Percentiles rank a stretch among this genome's conserved stretches.
These are phyloP conservation scores for Prorops nasuta DNA, from an alignment of 1,140 invertebrate species.

Conservation along the genomic window DNA sequence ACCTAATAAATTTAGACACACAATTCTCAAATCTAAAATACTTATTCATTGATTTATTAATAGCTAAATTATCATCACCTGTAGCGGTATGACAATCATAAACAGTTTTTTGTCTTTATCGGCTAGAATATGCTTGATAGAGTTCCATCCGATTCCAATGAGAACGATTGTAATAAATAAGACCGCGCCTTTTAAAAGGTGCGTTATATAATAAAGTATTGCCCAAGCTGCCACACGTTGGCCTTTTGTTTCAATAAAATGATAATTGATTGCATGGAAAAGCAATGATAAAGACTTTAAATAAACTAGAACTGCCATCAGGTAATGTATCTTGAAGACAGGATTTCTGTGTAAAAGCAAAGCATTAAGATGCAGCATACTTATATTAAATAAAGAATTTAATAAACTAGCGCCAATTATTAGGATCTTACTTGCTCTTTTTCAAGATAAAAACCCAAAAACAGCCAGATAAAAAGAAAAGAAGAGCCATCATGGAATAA, in stretches of 20 bases:
- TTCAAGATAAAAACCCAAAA: slow-evolving; percentile 91
- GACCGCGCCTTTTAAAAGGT: slow-evolving; percentile 93
- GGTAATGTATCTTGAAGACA: slow-evolving; percentile 94
- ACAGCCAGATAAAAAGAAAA: slow-evolving; percentile 86
- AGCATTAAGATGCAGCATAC: too few species aligned
- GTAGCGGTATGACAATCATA: slow-evolving; percentile 95
- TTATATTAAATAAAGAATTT: too few species aligned
- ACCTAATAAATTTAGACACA: slow-evolving; percentile 62
- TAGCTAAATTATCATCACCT: slow-evolving; percentile 66
- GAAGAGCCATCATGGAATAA: slow-evolving; percentile 87
- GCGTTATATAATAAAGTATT: slow-evolving; percentile 93
- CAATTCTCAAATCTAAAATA: too few species aligned
- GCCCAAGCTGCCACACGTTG: slow-evolving; percentile 96
- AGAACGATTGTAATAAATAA: slow-evolving; percentile 95
- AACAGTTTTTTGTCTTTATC: slow-evolving; percentile 98
- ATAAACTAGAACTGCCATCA: slow-evolving; percentile 94
- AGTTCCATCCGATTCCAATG: slow-evolving; percentile 98
- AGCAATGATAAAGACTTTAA: slow-evolving; percentile 89
- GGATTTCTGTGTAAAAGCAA: slow-evolving; percentile 62
- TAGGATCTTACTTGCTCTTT: slow-evolving; percentile 74
- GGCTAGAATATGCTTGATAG: slow-evolving; percentile 95
- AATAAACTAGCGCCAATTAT: too few species aligned
- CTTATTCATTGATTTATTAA: slow-evolving; percentile 1
- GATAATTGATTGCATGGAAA: slow-evolving; percentile 96
- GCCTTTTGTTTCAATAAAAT: slow-evolving; percentile 92